Evolutionary conservation across 2,113 vertebrate genomes (phyloP).

Genomic region (Alethe diademata): DNA sequence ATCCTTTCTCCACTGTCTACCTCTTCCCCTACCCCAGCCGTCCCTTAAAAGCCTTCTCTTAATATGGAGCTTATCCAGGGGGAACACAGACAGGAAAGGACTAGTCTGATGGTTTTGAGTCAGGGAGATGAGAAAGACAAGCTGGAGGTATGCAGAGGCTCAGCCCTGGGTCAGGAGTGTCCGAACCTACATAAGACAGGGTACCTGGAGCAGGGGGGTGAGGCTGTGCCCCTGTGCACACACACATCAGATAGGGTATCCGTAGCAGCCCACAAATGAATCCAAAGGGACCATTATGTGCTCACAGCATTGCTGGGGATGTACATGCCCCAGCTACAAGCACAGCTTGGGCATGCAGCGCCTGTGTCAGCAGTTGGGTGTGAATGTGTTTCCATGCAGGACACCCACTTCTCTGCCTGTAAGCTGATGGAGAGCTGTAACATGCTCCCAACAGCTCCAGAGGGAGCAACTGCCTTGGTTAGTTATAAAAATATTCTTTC

Average conservation of each 20-base stretch:
- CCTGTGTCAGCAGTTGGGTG: neutral
- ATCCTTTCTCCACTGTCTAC: neutral
- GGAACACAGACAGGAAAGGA: neutral
- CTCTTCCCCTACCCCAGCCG: neutral
- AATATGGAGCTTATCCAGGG: neutral
- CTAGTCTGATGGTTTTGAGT: neutral
- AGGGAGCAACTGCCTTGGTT: neutral
- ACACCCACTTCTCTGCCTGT: neutral
- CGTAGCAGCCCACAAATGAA: neutral
- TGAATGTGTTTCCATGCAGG: rapidly evolving
- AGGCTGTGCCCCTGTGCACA: neutral
- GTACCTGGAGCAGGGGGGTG: neutral
- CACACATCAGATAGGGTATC: neutral
- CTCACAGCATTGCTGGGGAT: neutral
- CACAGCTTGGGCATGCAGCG: neutral
- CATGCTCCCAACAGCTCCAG: neutral
- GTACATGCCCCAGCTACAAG: neutral
- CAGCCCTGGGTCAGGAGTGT: neutral
- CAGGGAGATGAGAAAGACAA: neutral
- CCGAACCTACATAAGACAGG: neutral
- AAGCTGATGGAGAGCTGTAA: neutral
- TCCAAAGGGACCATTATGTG: neutral
- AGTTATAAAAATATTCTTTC: slow-evolving; percentile 26
- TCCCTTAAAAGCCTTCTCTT: neutral
- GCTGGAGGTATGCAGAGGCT: neutral